Evolutionary conservation across 2,797 vertebrate genomes (phyloP).

Genomic region (Chelmon rostratus): DNA sequence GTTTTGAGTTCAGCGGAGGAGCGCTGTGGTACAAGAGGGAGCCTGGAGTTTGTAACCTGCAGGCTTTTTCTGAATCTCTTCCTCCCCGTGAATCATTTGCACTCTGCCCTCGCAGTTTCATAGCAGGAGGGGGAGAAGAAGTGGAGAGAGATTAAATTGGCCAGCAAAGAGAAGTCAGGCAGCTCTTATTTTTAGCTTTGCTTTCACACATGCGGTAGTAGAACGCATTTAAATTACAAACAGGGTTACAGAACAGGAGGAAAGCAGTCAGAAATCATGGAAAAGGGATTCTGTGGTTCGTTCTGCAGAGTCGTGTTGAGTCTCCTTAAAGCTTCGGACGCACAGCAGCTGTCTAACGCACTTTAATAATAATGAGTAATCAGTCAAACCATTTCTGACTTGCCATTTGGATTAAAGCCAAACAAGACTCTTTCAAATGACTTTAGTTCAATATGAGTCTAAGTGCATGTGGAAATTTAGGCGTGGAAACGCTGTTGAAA

Average conservation of each 20-base stretch:
- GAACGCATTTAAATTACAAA: constrained; percentile 19
- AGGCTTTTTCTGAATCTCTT: background rate
- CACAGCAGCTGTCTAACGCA: background rate
- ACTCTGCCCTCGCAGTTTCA: constrained; percentile 35
- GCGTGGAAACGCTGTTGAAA: background rate
- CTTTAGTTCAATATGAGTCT: background rate
- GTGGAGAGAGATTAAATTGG: constrained; percentile 24
- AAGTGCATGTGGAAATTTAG: no score
- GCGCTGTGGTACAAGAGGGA: background rate
- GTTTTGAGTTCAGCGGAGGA: constrained; percentile 10
- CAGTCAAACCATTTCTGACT: background rate
- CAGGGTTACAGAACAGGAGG: background rate
- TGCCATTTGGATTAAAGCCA: background rate
- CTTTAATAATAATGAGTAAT: no score
- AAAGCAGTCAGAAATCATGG: background rate
- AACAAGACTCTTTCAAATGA: background rate
- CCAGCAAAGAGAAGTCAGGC: constrained; percentile 42
- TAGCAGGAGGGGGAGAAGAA: constrained; percentile 13
- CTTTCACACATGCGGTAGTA: constrained; percentile 23
- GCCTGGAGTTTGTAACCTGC: constrained; percentile 6
- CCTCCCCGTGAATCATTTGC: constrained; percentile 40
- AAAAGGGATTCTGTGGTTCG: background rate
- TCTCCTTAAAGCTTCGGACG: background rate
- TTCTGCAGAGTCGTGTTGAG: background rate
- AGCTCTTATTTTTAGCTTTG: constrained; percentile 46